Evolutionary conservation across 2,888 invertebrate genomes (phyloP).

Genomic region (Tetragnatha montana): DNA sequence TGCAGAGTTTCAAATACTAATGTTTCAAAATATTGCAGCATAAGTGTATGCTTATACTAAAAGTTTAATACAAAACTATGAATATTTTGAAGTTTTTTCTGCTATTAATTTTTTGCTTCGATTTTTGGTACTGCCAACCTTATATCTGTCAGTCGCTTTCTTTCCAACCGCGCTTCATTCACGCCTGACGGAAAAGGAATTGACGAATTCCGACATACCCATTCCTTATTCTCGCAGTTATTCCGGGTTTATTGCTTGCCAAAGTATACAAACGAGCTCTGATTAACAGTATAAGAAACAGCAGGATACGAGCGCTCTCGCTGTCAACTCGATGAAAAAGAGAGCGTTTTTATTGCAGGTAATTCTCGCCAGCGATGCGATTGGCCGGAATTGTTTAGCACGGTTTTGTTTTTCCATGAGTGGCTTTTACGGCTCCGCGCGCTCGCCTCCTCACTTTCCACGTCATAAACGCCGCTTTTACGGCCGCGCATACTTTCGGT

Average conservation of each 20-base stretch:
- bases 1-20: too few species aligned
- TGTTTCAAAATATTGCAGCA: too few species aligned
- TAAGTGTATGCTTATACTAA: too few species aligned
- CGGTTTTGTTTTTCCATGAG: constrained; percentile 58
- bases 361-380: constrained; percentile 41
- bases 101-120: too few species aligned
- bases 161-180: too few species aligned
- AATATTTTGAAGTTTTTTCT: too few species aligned
- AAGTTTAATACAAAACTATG: too few species aligned
- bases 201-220: too few species aligned
- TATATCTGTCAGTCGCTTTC: too few species aligned
- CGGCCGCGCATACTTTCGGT: constrained; percentile 46
- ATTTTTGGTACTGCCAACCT: too few species aligned
- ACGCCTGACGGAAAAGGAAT: too few species aligned
- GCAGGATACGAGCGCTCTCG: constrained; percentile 1
- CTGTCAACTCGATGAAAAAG: constrained; percentile 49
- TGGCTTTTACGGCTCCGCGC: constrained; percentile 51
- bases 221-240: neutral
- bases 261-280: neutral
- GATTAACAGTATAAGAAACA: neutral
- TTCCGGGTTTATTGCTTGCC: neutral
- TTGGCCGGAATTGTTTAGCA: constrained; percentile 55
- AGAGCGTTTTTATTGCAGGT: constrained; percentile 55
- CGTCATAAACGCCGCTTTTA: constrained; percentile 65
- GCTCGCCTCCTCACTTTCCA: constrained; percentile 55